Conservation (phyloP, 2,888 invertebrate genomes). For the Eugnorisma glareosa region DNA sequence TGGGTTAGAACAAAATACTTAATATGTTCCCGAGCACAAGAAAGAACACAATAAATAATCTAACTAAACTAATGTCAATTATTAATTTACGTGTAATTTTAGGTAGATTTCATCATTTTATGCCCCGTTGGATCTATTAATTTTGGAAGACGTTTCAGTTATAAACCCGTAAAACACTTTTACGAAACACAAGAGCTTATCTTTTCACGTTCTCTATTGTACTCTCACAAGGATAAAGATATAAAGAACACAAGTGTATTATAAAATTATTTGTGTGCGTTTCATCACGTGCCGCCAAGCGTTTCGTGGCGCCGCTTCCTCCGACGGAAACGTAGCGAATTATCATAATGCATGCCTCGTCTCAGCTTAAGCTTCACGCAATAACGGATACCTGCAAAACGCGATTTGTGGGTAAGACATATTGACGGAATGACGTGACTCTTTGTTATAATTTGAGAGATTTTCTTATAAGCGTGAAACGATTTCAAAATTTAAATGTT, state of each 20-base stretch:
- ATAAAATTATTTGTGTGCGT: slow-evolving; percentile 59
- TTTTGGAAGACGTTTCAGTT: neutral
- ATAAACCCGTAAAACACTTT: neutral
- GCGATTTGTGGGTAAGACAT: slow-evolving; percentile 70
- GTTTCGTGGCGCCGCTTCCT: slow-evolving; percentile 65
- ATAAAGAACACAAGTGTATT: slow-evolving; percentile 49
- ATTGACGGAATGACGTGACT: slow-evolving; percentile 65
- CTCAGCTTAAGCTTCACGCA: slow-evolving; percentile 69
- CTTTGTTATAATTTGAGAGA: slow-evolving; percentile 59
- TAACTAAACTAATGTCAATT: neutral
- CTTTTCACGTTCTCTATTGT: slow-evolving; percentile 10
- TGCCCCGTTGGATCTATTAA: neutral
- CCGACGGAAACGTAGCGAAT: slow-evolving; percentile 68
- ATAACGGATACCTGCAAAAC: slow-evolving; percentile 66
- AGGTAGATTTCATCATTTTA: neutral
- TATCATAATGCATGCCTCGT: slow-evolving; percentile 77
- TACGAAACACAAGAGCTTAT: slow-evolving; percentile 5
- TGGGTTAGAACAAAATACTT: neutral
- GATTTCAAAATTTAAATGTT: slow-evolving; percentile 11
- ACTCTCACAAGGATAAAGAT: slow-evolving; percentile 23
- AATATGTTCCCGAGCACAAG: neutral
- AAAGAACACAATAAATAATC: neutral
- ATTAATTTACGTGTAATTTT: neutral
- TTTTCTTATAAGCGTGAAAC: slow-evolving; percentile 32
- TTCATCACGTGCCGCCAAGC: slow-evolving; percentile 57